phyloP scores from a whole-genome alignment of 2,113 vertebrate species.

The Caracal caracal region DNA sequence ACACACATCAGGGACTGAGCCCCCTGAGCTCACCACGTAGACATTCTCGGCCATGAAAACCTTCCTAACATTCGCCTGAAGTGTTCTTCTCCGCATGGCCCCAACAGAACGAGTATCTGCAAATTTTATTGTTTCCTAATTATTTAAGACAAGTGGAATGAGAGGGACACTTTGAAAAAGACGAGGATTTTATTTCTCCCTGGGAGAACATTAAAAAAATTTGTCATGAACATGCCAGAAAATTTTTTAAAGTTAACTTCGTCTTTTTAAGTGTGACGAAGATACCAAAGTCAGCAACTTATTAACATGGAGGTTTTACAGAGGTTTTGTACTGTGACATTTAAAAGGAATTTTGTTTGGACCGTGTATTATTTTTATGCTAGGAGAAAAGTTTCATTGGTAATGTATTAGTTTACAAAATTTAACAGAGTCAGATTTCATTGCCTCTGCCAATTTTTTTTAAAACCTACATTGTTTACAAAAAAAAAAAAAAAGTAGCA shows the following conservation, averaged over 20 bases:
- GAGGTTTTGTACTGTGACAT: constrained; percentile 40
- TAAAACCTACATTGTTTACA: neutral
- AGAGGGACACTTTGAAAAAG: fast-evolving
- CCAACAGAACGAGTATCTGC: fast-evolving
- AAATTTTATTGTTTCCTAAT: fast-evolving
- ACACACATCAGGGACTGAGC: fast-evolving
- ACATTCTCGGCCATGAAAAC: neutral
- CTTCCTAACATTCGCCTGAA: neutral
- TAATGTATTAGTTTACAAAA: constrained; percentile 23
- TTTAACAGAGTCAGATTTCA: constrained; percentile 32
- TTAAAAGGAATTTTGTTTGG: constrained; percentile 56
- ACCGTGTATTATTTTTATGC: neutral
- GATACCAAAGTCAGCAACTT: neutral
- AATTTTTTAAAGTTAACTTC: neutral
- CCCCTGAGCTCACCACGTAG: fast-evolving
- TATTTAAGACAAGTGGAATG: no score
- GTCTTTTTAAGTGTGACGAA: constrained; percentile 5
- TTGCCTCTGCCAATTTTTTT: neutral
- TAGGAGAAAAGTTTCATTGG: neutral
- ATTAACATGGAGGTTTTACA: neutral
- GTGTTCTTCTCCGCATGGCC: fast-evolving
- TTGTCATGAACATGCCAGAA: neutral
- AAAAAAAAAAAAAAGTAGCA: neutral
- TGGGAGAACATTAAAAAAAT: neutral
- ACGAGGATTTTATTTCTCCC: neutral